These are phyloP conservation scores for Chaitophorus viminalis DNA, from an alignment of 2,888 invertebrate genomes.

Conservation along the genomic window DNA sequence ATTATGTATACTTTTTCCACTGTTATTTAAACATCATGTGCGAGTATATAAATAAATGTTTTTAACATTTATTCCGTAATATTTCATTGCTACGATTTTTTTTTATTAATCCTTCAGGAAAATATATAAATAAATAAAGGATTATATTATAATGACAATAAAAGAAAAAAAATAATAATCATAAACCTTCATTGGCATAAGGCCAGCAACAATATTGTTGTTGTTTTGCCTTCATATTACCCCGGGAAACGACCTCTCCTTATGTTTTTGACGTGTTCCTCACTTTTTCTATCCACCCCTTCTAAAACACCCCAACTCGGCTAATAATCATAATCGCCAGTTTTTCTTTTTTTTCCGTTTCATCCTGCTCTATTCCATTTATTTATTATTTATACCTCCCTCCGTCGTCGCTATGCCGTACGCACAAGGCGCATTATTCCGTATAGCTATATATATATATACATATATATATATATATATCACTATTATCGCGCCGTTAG, in stretches of 20 bases:
- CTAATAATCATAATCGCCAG: constrained; percentile 44
- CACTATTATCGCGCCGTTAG: constrained; percentile 33
- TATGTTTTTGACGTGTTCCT: constrained; percentile 52
- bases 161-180: constrained; percentile 45
- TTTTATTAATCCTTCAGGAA: background rate
- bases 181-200: constrained; percentile 30
- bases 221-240: constrained; percentile 31
- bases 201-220: constrained; percentile 44
- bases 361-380: constrained; percentile 15
- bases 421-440: background rate
- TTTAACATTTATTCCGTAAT: background rate
- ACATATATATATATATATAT: background rate
- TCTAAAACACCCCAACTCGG: background rate
- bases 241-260: background rate
- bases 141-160: constrained; percentile 24
- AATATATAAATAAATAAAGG: constrained; percentile 20
- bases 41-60: background rate
- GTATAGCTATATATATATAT: too few relatives aligned
- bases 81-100: background rate
- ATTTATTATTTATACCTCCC: constrained; percentile 45
- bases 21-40: too few relatives aligned
- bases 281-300: constrained; percentile 27
- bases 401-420: background rate
- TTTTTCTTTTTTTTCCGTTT: constrained; percentile 10
- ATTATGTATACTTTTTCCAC: too few relatives aligned